Base-by-base conservation (phyloP, 2,888 invertebrate genomes). In the Camponotus fellah region DNA sequence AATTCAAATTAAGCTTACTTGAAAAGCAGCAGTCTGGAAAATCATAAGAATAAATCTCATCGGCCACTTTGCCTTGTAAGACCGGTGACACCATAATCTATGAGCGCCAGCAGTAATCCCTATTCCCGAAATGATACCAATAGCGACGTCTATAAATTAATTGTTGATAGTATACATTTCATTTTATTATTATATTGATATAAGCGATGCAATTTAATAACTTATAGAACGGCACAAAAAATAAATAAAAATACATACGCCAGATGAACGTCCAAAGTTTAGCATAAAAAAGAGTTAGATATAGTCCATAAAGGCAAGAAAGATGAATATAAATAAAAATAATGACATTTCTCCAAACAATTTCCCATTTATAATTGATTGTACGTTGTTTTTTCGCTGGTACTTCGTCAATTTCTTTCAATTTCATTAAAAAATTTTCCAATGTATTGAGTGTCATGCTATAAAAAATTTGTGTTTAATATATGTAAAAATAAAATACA, bases 271-370 rank as follows among this genome's bases (percentile, higher is more conserved):
- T 96, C 85, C 92, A 92, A 49, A 95, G 88, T 90, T 95, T 96
- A 14, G 95, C 95, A 87, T 94, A 95, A 32, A 95, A 95, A 82
- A 93, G 2, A 34, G 95, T 92, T 12, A 97, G 94, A 92, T 96
- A 97, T 0, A 97, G 49, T 12, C 96, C 97, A 91, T 97, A 97
- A 0, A 97, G 9, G 0, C 96, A 96, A 0, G 96, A 96, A 9
- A 95, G 92, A 93, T 98, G 98, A 64, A 98, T 95, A 90, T 97
- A 96, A 1, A 96, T 91, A 92, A 98, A 98, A 8, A 97, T 96
- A 1, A 97, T 92, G 0, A 98, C 97, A 94, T 98, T 98, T 93
- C 96, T 96, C 98, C 98, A 98, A 2, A 97, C 97, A 88, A 98
- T 97, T 90, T 97, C 95, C 96, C 97, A 96, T 79, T 96, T 95